Evolutionary conservation across 2,797 vertebrate genomes (phyloP), one percentile per base, ranked within the genome.

Genomic region (Halcyon smyrnensis): DNA sequence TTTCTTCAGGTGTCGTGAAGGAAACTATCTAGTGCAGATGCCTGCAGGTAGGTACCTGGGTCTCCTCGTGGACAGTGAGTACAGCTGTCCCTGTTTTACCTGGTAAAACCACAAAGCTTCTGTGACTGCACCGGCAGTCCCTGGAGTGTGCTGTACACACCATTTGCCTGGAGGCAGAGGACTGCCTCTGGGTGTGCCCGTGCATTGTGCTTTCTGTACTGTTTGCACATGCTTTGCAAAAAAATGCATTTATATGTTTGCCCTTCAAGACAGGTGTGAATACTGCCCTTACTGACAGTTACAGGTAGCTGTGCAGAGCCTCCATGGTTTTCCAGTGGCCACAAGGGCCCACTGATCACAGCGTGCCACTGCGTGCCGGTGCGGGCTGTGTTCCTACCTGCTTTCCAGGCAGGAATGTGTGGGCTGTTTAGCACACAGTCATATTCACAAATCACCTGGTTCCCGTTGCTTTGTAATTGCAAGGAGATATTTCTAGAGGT

Each of bases 191-290:
- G 5, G 8, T 30, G 14, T 3, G 45, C 25, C 11, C 0, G 1
- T 18, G 12, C 0, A 0, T 19, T n/a, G 12, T 4, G 20, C 41
- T 48, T 50, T 8, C 2, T 3, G 12, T 17, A 41, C 0, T 2
- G 23, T 39, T 70, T 70, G 51, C 12, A 7, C 28, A 8, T n/a
- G 37, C 18, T 70, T 78, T 62, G 32, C 21, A 18, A 62, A 70
- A 76, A 54, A 30, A 53, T 3, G 11, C 32, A 37, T 74, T 48
- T 78, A 19, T 8, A 24, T 8, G 28, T 63, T 82, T 83, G 16
- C 15, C 39, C 23, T 34, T 15, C 4, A 37, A 75, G 6, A 56
- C 14, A 5, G 39, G 12, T 24, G 28, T 54, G 46, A 36, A 24
- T 50, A 21, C 34, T 78, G 46, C 37, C 30, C 34, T 62, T 48